Conservation (phyloP, 2,113 vertebrate genomes). For the Fukomys damarensis region DNA sequence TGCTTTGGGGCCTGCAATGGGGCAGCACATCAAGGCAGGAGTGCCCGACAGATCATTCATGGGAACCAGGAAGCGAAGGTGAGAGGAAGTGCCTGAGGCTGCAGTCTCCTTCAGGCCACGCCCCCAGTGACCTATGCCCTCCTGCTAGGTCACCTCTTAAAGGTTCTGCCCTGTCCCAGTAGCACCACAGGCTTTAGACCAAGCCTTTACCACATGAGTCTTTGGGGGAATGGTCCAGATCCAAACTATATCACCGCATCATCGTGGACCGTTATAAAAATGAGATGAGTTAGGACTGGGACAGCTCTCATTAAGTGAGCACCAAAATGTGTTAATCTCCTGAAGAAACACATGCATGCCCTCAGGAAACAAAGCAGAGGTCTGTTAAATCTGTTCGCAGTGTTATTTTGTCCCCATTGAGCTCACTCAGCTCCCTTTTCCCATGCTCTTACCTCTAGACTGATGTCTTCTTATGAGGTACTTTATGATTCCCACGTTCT, state of each 20-base stretch:
- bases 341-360: not conserved
- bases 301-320: not conserved
- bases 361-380: not conserved
- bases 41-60: not conserved
- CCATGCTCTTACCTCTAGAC: not conserved
- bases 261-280: not conserved
- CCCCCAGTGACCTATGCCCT: not conserved
- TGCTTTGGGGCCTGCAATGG: not conserved
- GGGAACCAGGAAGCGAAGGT: not conserved
- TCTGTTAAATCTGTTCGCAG: not conserved
- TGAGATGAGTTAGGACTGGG: not conserved
- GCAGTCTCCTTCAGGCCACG: not conserved
- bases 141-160: not conserved
- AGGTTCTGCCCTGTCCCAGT: not conserved
- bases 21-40: not conserved
- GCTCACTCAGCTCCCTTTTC: not conserved
- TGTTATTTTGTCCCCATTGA: not conserved
- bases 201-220: not conserved
- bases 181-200: not conserved
- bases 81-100: not conserved
- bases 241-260: not conserved
- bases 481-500: not conserved
- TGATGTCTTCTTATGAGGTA: not conserved
- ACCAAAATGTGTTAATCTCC: not conserved
- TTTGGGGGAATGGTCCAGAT: not conserved